A percentile compares a stretch with the other conserved stretches of the same genome.
Evolutionary conservation across 2,888 invertebrate species (phyloP).

Genomic region (Amphipyra berbera): DNA sequence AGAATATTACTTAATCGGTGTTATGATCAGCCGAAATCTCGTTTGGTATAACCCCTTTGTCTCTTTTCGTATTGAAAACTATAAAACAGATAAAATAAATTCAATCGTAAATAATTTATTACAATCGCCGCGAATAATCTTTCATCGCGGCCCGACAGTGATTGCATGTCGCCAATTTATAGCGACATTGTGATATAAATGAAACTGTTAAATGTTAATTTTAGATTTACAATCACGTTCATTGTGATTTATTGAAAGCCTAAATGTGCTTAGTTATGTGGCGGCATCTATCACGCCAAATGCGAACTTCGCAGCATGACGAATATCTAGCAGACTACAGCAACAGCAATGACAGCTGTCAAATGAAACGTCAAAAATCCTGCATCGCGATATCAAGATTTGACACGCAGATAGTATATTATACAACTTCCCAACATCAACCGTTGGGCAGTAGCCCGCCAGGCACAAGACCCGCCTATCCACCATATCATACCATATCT

Average conservation of each 20-base stretch:
- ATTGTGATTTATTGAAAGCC: slow-evolving; percentile 24
- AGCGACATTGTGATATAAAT: slow-evolving; percentile 32
- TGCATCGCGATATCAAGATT: too few relatives aligned
- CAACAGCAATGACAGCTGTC: too few relatives aligned
- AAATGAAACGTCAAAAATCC: too few relatives aligned
- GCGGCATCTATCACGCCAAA: too few relatives aligned
- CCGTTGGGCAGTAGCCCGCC: too few relatives aligned
- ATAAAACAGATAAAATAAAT: slow-evolving; percentile 45
- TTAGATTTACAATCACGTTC: slow-evolving; percentile 27
- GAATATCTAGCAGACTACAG: too few relatives aligned
- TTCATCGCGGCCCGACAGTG: slow-evolving; percentile 41
- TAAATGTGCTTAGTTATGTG: too few relatives aligned
- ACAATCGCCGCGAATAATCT: slow-evolving; percentile 40
- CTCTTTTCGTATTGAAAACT: slow-evolving; percentile 20
- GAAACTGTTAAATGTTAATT: slow-evolving; percentile 41
- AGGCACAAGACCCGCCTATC: too few relatives aligned
- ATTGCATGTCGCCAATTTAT: slow-evolving; percentile 50
- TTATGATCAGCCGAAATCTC: slow-evolving; percentile 15
- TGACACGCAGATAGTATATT: too few relatives aligned
- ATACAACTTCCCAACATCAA: too few relatives aligned
- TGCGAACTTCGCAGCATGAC: too few relatives aligned
- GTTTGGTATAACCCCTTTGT: slow-evolving; percentile 12
- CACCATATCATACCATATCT: too few relatives aligned
- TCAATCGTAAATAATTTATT: slow-evolving; percentile 50
- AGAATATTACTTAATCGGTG: slow-evolving; percentile 18